phyloP scores from a whole-genome alignment of 2,888 invertebrate species.

The Epinotia demarniana region DNA sequence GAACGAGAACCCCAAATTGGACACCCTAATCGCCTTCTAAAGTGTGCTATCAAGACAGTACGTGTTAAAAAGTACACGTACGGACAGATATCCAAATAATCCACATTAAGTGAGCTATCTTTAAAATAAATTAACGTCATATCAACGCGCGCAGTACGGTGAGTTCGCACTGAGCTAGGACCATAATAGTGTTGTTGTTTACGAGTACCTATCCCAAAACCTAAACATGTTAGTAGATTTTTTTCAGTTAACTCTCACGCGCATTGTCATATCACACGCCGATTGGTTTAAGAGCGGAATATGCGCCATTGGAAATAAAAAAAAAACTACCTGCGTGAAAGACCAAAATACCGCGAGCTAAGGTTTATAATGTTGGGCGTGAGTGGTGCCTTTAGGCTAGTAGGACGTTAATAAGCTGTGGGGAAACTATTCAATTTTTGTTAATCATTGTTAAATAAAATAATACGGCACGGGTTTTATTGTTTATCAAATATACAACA shows the following conservation, averaged over 20 bases:
- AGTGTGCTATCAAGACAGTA: constrained; percentile 2
- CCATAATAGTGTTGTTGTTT: background rate
- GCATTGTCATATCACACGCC: constrained; percentile 26
- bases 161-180: constrained; percentile 22
- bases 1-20: constrained; percentile 15
- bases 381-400: too few species aligned
- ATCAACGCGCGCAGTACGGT: constrained; percentile 27
- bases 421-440: too few species aligned
- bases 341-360: too few species aligned
- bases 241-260: constrained; percentile 11
- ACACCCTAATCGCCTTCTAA: constrained; percentile 8
- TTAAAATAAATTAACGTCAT: constrained; percentile 18
- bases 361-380: too few species aligned
- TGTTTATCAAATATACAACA: too few species aligned
- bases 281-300: background rate
- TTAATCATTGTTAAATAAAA: too few species aligned
- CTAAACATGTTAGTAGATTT: background rate
- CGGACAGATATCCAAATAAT: constrained; percentile 26
- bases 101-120: constrained; percentile 26
- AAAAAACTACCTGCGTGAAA: too few species aligned
- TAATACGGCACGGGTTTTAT: too few species aligned
- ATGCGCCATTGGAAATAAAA: background rate
- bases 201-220: background rate
- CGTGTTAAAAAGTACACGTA: constrained; percentile 6
- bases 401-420: too few species aligned